A percentile compares a stretch with the other conserved stretches of the same genome.
These are phyloP conservation scores for Protophormia terraenovae DNA, from an alignment of 2,888 invertebrate genomes.

Conservation along the genomic window DNA sequence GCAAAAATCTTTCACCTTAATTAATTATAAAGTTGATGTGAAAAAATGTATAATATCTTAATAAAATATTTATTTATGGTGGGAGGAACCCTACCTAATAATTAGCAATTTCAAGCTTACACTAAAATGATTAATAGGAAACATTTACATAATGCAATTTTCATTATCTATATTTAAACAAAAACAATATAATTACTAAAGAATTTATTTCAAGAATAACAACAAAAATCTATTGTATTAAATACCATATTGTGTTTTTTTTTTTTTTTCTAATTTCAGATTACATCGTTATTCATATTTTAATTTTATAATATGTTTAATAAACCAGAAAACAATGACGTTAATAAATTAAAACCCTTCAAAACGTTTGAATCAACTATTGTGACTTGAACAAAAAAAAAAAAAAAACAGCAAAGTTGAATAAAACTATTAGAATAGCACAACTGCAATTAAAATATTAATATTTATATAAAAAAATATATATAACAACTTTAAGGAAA, in stretches of 20 bases:
- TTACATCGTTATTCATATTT: background rate
- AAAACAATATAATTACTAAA: background rate
- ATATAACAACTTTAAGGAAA: background rate
- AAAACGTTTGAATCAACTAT: conserved; percentile 10
- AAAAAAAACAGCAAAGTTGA: background rate
- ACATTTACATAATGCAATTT: background rate
- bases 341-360: conserved; percentile 21
- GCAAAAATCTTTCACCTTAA: background rate
- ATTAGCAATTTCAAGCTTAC: background rate
- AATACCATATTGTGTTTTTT: background rate
- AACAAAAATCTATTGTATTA: background rate
- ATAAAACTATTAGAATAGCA: background rate
- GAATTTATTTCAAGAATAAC: background rate
- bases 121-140: background rate
- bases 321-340: background rate
- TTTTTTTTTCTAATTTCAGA: conserved; percentile 32
- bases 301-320: background rate
- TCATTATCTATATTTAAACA: background rate
- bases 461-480: background rate
- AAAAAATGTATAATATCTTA: background rate
- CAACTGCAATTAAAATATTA: conserved; percentile 2
- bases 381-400: background rate
- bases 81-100: no score
- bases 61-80: background rate
- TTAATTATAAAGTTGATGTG: background rate